Evolutionary conservation across 2,888 invertebrate species (phyloP).

Genomic region (Plebejus anna): DNA sequence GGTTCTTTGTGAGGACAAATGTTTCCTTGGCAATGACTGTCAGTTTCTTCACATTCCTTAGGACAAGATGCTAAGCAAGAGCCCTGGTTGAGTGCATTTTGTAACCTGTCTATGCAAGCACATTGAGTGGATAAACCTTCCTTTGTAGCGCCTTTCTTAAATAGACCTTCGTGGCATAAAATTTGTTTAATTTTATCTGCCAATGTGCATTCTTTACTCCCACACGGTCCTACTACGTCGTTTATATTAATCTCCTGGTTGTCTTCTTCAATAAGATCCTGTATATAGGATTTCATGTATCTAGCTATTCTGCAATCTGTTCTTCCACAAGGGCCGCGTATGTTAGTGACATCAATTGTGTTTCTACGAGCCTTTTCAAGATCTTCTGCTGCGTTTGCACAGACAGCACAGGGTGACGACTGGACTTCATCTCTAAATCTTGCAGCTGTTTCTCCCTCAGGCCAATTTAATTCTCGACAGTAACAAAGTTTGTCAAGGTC

Average conservation of each 20-base stretch:
- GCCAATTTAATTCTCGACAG: conserved; percentile 66
- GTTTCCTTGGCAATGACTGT: conserved; percentile 53
- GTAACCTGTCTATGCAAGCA: conserved; percentile 62
- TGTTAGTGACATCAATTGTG: conserved; percentile 64
- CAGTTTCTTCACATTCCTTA: conserved; percentile 53
- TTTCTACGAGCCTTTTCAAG: conserved; percentile 40
- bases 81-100: conserved; percentile 49
- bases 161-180: conserved; percentile 60
- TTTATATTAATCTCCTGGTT: conserved; percentile 55
- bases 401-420: conserved; percentile 60
- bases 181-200: conserved; percentile 65
- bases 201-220: conserved; percentile 63
- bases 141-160: conserved; percentile 47
- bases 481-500: conserved; percentile 69
- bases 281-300: conserved; percentile 63
- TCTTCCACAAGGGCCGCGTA: conserved; percentile 69
- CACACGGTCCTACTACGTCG: conserved; percentile 67
- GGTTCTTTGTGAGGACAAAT: conserved; percentile 50
- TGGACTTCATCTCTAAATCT: conserved; percentile 58
- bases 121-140: conserved; percentile 69
- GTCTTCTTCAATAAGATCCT: conserved; percentile 65
- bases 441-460: conserved; percentile 57
- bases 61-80: conserved; percentile 53
- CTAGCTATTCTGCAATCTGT: conserved; percentile 69
- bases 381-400: conserved; percentile 52